A percentile compares a stretch with the other conserved stretches of the same genome.
Evolutionary conservation across 2,113 vertebrate species (phyloP).

Genomic region (Nothocercus julius): DNA sequence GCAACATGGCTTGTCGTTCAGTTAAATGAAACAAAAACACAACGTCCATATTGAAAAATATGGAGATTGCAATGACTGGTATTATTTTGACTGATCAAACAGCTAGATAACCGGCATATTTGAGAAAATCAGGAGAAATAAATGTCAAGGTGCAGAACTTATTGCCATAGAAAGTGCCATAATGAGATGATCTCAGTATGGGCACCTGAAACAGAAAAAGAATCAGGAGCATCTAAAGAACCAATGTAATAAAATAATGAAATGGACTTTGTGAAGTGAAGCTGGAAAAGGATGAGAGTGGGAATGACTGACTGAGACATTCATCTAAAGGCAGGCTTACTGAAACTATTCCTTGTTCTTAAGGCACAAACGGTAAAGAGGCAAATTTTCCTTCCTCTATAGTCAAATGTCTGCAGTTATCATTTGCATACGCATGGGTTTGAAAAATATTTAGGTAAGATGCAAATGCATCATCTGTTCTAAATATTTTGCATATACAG

Average conservation of each 20-base stretch:
- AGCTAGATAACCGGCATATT: constrained; percentile 7
- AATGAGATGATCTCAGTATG: constrained; percentile 1
- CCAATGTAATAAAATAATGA: neutral
- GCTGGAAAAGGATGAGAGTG: neutral
- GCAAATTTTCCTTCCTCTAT: neutral
- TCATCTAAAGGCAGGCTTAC: neutral
- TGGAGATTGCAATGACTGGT: neutral
- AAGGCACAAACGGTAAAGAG: neutral
- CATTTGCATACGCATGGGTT: neutral
- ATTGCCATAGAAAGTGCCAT: neutral
- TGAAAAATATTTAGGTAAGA: neutral
- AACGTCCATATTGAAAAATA: neutral
- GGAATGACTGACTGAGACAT: neutral
- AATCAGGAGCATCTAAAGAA: constrained; percentile 6
- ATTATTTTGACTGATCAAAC: constrained; percentile 12
- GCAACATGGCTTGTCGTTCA: neutral
- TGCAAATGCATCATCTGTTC: neutral
- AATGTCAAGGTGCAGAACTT: neutral
- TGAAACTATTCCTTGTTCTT: neutral
- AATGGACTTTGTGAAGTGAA: neutral
- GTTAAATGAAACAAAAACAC: constrained; percentile 42
- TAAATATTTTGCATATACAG: neutral
- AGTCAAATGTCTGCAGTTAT: neutral
- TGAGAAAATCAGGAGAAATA: constrained; percentile 46
- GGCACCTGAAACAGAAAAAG: neutral